Base-by-base conservation (phyloP, 92 coral and sea anemone species). In the Pocillopora grandis region DNA sequence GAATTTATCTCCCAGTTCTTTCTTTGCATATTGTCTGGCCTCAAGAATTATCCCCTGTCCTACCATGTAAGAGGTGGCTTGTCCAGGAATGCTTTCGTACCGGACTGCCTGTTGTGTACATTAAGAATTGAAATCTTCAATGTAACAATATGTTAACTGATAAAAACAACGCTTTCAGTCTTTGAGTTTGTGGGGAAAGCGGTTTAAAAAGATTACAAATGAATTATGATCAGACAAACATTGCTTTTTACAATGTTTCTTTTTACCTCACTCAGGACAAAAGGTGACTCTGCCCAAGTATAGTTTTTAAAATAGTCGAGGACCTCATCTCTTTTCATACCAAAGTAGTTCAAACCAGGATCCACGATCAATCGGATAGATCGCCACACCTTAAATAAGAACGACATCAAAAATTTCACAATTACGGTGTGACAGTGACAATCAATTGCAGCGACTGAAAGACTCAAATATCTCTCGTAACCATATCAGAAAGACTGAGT, bases 41-140 rank as follows among this genome's bases (percentile, higher is more conserved):
- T 90, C 85, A 69, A 76, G 85, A 55, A 94, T 89, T 67, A 79
- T 87, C 35, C 92, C 67, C 62, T 88, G 98, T 8, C 98, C 98
- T 66, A 94, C 92, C 90, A 92, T 94, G 84, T 94, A 94, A 64
- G 98, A 93, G 11, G 98, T 94, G 17, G 98, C 98, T 69, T 94
- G 98, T n/a, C 98, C 98, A 55, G 92, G 94, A 65, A 79, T 89
- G 82, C 98, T 94, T 64, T 94, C 95, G 82, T 94, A 94, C 58
- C 98, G 90, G 1, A 95, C 91, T 3, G 91, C 86, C 86, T 82
- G 19, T 13, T 20, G 21, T 16, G 62, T 31, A 42, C 52, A 42
- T 42, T 42, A 3, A 42, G 52, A 42, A 42, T 42, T 42, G 8
- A 42, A 42, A 42, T 42, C 7, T 42, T 42, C 52, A 42, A 3